Evolutionary conservation across 1,140 invertebrate species (phyloP).

Genomic region (Papilio helenus): DNA sequence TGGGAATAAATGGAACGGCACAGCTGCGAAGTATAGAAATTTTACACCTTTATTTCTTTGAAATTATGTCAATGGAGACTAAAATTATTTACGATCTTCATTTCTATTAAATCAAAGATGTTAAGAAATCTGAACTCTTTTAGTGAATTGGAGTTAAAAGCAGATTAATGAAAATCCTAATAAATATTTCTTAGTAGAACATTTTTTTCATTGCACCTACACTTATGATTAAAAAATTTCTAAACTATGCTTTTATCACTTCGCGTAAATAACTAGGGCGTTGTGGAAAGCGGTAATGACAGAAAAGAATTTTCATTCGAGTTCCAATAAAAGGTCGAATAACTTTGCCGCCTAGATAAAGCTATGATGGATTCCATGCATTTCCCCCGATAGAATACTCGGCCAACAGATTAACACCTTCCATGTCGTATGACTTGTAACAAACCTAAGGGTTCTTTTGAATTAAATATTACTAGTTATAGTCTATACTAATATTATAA

Average conservation of each 20-base stretch:
- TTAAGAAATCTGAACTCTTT: not conserved
- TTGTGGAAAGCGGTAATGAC: conserved; percentile 67
- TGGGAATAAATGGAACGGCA: conserved; percentile 53
- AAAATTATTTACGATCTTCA: not conserved
- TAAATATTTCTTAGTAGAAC: no score
- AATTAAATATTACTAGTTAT: no score
- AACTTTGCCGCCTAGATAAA: not conserved
- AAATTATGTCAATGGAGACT: not conserved
- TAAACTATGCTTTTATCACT: conserved; percentile 34
- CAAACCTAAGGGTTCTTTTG: no score
- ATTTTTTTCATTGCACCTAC: not conserved
- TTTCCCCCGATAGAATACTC: not conserved
- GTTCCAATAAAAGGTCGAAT: conserved; percentile 38
- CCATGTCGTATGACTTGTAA: no score
- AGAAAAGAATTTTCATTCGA: conserved; percentile 74
- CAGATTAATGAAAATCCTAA: no score
- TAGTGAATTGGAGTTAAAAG: not conserved
- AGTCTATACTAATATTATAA: no score
- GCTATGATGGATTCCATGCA: not conserved
- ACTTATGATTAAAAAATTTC: not conserved
- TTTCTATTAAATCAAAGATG: not conserved
- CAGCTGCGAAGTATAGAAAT: conserved; percentile 12
- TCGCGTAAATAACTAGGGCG: conserved; percentile 43
- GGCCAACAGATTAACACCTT: not conserved
- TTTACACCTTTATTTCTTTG: conserved; percentile 8